Evolutionary conservation across 2,797 vertebrate genomes (phyloP).

Genomic region (Clarias laeviceps): DNA sequence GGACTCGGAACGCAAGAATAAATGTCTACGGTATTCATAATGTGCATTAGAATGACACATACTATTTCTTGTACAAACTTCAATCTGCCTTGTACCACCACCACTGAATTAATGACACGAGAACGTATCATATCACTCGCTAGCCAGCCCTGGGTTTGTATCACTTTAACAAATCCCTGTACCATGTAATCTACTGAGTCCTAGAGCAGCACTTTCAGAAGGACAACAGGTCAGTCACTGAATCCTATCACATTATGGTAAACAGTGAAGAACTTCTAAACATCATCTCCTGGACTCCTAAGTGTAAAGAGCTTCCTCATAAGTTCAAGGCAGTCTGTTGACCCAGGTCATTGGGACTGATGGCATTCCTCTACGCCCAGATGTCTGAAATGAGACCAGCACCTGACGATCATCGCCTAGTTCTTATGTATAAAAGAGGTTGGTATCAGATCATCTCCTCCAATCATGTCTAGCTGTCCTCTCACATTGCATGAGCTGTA

Average conservation of each 20-base stretch:
- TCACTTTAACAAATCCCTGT: background rate
- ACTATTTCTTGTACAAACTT: background rate
- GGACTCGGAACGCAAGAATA: background rate
- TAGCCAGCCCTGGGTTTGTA: background rate
- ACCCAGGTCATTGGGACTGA: background rate
- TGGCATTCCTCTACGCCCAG: background rate
- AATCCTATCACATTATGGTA: background rate
- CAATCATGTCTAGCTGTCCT: background rate
- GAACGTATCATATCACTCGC: background rate
- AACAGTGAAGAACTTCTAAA: background rate
- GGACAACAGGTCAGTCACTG: background rate
- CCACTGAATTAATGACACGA: background rate
- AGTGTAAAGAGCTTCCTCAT: background rate
- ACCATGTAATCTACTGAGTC: background rate
- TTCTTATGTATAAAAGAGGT: background rate
- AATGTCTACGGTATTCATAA: too few relatives aligned
- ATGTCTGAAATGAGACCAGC: background rate
- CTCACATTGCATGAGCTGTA: background rate
- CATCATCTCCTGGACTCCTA: background rate
- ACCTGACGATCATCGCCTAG: background rate
- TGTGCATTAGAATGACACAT: background rate
- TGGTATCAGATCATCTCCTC: background rate
- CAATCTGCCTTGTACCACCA: background rate
- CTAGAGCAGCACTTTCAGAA: background rate
- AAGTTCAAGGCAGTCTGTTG: background rate